Percentiles rank a stretch among this genome's conserved stretches.
Conservation (phyloP, 2,888 invertebrate genomes). For the Syrista parreyssii region DNA sequence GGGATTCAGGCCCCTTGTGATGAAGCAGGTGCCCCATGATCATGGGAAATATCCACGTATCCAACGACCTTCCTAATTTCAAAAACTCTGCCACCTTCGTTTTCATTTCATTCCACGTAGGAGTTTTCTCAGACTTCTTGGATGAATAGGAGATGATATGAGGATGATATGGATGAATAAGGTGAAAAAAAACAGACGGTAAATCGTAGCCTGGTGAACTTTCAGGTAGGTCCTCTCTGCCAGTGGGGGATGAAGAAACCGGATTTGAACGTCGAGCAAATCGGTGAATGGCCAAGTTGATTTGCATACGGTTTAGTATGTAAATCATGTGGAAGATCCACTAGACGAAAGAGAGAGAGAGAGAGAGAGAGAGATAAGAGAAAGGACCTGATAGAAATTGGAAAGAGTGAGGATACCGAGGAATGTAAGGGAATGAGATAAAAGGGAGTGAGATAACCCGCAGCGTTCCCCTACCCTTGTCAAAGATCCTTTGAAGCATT, state of each 20-base stretch:
- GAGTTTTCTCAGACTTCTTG: not conserved
- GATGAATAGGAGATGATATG: not conserved
- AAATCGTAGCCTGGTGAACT: not conserved
- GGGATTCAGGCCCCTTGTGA: constrained; percentile 4
- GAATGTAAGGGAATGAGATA: not conserved
- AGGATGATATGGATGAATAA: not conserved
- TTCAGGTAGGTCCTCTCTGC: not conserved
- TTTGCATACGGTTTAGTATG: constrained; percentile 47
- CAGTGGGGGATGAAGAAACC: constrained; percentile 8
- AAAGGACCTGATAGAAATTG: not conserved
- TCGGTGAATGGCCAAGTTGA: constrained; percentile 35
- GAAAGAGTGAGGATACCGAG: not conserved
- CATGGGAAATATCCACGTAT: constrained; percentile 22
- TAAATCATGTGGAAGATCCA: constrained; percentile 34
- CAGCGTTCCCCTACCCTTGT: constrained; percentile 9
- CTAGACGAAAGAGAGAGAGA: constrained; percentile 20
- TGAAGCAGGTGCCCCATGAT: constrained; percentile 33
- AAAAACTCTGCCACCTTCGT: not conserved
- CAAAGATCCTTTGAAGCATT: constrained; percentile 14
- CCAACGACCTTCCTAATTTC: not conserved
- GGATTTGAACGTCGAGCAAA: constrained; percentile 31
- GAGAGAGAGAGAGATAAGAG: not conserved
- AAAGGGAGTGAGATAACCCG: not conserved
- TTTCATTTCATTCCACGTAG: not conserved
- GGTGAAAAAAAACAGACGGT: not conserved